phyloP scores from a whole-genome alignment of 2,113 vertebrate species.

The Thymallus thymallus region DNA sequence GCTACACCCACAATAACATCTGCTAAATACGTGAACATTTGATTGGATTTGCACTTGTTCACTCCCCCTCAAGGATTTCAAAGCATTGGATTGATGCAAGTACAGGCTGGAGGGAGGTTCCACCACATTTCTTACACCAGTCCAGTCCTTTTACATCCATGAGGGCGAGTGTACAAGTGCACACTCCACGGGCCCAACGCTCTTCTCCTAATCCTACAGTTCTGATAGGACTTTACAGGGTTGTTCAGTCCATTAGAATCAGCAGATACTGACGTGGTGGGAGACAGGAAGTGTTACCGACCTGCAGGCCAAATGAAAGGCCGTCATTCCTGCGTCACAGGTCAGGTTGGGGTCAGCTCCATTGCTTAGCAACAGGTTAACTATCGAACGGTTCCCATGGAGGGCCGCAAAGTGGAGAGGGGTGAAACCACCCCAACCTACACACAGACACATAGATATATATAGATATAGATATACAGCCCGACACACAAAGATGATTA shows the following conservation, averaged over 20 bases:
- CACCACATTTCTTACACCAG: too few relatives aligned
- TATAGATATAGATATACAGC: too few relatives aligned
- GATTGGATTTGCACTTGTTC: too few relatives aligned
- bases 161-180: too few relatives aligned
- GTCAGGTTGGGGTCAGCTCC: slow-evolving; percentile 75
- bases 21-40: neutral
- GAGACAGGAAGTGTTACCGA: slow-evolving; percentile 29
- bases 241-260: neutral
- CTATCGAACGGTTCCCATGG: slow-evolving; percentile 70
- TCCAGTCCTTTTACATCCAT: too few relatives aligned
- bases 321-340: slow-evolving; percentile 74
- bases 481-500: neutral
- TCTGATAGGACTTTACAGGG: neutral
- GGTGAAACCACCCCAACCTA: slow-evolving; percentile 80
- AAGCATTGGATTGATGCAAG: too few relatives aligned
- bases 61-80: too few relatives aligned
- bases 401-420: slow-evolving; percentile 77
- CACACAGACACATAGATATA: slow-evolving; percentile 21
- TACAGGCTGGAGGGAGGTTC: too few relatives aligned
- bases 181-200: too few relatives aligned
- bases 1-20: neutral
- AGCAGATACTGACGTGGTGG: neutral
- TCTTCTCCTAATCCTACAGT: neutral
- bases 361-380: slow-evolving; percentile 67
- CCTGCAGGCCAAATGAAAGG: slow-evolving; percentile 81